A percentile compares a stretch with the other conserved stretches of the same genome.
Conservation (phyloP, 2,113 vertebrate species). For the Plecotus auritus region DNA sequence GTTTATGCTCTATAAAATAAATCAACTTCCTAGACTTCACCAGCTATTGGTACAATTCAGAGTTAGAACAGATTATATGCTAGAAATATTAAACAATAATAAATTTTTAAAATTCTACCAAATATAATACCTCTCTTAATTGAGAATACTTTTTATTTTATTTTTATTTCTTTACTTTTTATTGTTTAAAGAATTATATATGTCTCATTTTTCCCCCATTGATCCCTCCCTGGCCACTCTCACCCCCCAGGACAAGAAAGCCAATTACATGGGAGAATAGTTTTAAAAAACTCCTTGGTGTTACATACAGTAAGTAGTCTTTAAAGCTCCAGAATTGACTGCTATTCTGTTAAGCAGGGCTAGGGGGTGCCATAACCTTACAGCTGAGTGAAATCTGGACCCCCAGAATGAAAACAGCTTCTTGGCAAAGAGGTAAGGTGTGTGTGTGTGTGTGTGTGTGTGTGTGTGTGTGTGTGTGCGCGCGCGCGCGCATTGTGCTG, state of each 20-base stretch:
- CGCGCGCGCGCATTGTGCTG: too few relatives aligned
- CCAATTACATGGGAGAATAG: too few relatives aligned
- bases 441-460: not conserved
- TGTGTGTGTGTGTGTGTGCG: not conserved
- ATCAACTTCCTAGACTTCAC: not conserved
- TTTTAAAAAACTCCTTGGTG: not conserved
- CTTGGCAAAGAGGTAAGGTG: not conserved
- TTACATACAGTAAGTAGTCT: not conserved
- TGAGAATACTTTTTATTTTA: not conserved
- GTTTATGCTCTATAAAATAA: conserved; percentile 28
- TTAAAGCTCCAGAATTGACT: not conserved
- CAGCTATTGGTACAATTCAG: not conserved
- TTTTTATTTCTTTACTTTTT: too few relatives aligned
- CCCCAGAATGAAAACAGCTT: not conserved
- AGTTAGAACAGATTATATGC: not conserved
- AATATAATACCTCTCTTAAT: not conserved
- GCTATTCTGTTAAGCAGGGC: conserved; percentile 1
- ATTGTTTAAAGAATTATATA: too few relatives aligned
- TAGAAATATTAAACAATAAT: conserved; percentile 6
- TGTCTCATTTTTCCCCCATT: too few relatives aligned
- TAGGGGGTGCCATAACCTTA: conserved; percentile 50
- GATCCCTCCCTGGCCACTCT: too few relatives aligned
- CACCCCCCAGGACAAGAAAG: too few relatives aligned
- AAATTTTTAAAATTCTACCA: not conserved
- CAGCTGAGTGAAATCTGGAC: conserved; percentile 9